Evolutionary conservation across 2,888 invertebrate species (phyloP), one percentile per base, ranked within the genome.

Genomic region (Leucophenga maculata): DNA sequence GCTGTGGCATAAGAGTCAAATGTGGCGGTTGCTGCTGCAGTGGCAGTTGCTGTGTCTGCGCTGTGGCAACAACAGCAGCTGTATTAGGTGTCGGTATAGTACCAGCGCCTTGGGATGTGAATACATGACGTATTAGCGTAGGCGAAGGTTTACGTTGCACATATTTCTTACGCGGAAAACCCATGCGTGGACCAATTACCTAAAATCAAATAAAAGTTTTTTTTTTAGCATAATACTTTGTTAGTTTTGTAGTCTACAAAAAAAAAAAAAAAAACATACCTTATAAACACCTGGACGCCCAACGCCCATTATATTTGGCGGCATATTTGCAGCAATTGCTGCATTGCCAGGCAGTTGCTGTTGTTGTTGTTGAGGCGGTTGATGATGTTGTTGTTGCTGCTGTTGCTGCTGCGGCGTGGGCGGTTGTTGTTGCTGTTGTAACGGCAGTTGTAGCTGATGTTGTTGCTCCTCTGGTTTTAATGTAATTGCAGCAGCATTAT

Each of bases 91-190:
- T 62, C 11, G 65, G 16, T 14, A 72, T 67, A 48, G 44, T 67
- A 50, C 75, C 75, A 16, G 77, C 72, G n/a, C 82, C 83, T 48
- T 85, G 78, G 2, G 86, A 77, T 2, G 85, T 77, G 77, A 92
- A 91, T 20, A 92, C 90, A 75, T 92, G 92, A 46, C 92, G 89
- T 66, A 94, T 91, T 13, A 93, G 91, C 0, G 93, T 93, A 0
- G 93, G 90, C 57, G 91, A 90, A 1, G 91, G 90, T 68, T 90
- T 90, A 46, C 90, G 88, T 75, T 92, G 92, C 16, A 91, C 88
- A 69, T 91, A 90, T 72, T 88, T 88, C 73, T 88, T 88, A 1
- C 88, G 85, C 59, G 87, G 88, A 81, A 88, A 88, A 14, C 88
- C 86, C 85, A 89, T 86, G 14, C 88, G 83, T 6, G 87, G 88